Evolutionary conservation across 2,888 invertebrate genomes (phyloP), one percentile per base, ranked within the genome.

Genomic region (Drosophila longiperda): DNA sequence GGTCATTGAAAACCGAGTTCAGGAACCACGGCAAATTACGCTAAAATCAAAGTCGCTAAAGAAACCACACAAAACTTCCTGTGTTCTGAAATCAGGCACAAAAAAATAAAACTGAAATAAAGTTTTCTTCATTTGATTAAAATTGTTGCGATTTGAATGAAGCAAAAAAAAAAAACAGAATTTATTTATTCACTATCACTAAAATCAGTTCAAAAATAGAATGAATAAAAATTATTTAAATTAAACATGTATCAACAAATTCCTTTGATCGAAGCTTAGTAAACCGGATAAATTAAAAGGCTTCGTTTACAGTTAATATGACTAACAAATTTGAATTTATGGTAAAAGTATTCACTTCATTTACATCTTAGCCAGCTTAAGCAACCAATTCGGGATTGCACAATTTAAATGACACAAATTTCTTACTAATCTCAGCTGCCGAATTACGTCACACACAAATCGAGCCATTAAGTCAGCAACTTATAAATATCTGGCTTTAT

Each of bases 391-490:
- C 33, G 23, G 15, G 45, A 79, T 80, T 78, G 70, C 80, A 71
- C 66, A 80, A 80, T 59, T 48, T 33, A 36, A 66, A 48, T 53
- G 32, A 53, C 55, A 65, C 71, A 74, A 82, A 80, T 75, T 80
- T 75, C 66, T 82, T 45, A 59, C 82, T 87, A 87, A 82, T 83
- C 83, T 80, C 70, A 78, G 78, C 82, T 65, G 45, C 75, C 71
- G 75, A 66, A 87, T 89, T 89, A 85, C 90, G 90, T 86, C 86
- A 86, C 33, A 50, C 64, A 60, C 81, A 77, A 73, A 78, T 58
- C 63, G 70, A 49, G 54, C 61, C 60, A 78, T 74, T 80, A 82
- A 78, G 78, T 80, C 78, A 79, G 57, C 40, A 45, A 59, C 40
- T 55, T 42, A 66, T 63, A 62, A 5, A 57, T 50, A 58, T 40